Conservation (phyloP, 2,113 vertebrate genomes). For the Anoura caudifer region DNA sequence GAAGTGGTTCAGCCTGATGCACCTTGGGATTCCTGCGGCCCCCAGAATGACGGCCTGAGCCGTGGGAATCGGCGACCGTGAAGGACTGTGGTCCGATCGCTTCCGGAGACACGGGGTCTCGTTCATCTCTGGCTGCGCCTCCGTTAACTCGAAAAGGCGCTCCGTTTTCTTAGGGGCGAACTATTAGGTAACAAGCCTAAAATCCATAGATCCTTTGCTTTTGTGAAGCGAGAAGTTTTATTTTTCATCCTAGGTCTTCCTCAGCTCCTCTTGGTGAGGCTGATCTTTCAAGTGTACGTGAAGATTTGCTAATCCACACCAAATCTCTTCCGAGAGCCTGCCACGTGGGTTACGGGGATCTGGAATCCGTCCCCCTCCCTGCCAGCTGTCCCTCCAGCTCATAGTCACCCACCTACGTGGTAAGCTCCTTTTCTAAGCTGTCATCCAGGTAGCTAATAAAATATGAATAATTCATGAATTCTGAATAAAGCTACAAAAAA, state of each 20-base stretch:
- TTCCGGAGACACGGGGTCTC: background rate
- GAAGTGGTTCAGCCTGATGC: background rate
- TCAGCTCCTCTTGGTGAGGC: background rate
- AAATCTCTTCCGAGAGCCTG: background rate
- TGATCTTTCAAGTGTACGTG: background rate
- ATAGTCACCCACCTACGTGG: background rate
- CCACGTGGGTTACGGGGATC: background rate
- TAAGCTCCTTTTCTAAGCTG: background rate
- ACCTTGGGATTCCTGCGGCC: background rate
- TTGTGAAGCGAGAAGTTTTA: background rate
- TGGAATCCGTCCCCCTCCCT: background rate
- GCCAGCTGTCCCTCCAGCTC: background rate
- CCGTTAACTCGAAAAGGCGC: background rate
- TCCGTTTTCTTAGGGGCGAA: background rate
- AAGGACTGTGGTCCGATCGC: background rate
- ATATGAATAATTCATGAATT: background rate
- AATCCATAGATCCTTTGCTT: background rate
- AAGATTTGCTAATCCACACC: background rate
- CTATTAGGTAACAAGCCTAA: background rate
- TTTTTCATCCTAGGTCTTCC: background rate
- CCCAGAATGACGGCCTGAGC: background rate
- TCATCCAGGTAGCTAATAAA: background rate
- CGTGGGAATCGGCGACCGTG: background rate
- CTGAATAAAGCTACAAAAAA: background rate
- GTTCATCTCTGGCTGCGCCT: background rate